Evolutionary conservation across 2,113 vertebrate genomes (phyloP), one percentile per base, ranked within the genome.

Genomic region (Rallus limicola): DNA sequence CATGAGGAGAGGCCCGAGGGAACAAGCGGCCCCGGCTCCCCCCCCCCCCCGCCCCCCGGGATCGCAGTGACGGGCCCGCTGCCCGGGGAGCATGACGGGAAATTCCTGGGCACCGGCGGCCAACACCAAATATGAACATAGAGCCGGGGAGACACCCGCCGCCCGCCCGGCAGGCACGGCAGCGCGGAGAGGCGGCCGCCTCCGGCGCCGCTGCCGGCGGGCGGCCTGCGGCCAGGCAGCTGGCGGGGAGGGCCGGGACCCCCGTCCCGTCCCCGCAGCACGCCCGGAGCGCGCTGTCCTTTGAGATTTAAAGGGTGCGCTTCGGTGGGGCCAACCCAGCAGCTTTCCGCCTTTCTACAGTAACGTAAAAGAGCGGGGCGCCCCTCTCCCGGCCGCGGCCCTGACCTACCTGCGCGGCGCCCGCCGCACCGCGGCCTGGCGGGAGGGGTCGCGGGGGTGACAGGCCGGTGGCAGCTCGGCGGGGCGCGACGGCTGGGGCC

Each of bases 91-190:
- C 98, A 98, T 98, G 98, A 97, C 98, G 98, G 98, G 98, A 98
- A 98, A 98, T 98, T 98, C 98, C 98, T 98, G 97, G 94, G 95
- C 96, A 94, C 89, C 71, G 92, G 97, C 97, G 60, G 95, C 96
- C 91, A 97, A 77, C 31, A 74, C 95, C 98, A 98, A 98, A 98
- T 99, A 99, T 98, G 98, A 98, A 93, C 98, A 98, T 83, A 81
- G 94, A 91, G 75, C 91, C 86, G 56, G 36, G 72, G 76, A 70
- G 87, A 72, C 78, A 77, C 81, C 40, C 36, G 69, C 34, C 36
- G 59, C 79, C 40, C 79, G 33, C 38, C 42, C 24, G 38, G 71
- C 60, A 11, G 53, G 19, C 48, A 6, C 24, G 7, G 24, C 71
- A 2, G 15, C 4, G 18, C 21, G 15, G 67, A n/a, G 20, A 83